Evolutionary conservation across 2,113 vertebrate species (phyloP).

Genomic region (Pyrgilauda ruficollis): DNA sequence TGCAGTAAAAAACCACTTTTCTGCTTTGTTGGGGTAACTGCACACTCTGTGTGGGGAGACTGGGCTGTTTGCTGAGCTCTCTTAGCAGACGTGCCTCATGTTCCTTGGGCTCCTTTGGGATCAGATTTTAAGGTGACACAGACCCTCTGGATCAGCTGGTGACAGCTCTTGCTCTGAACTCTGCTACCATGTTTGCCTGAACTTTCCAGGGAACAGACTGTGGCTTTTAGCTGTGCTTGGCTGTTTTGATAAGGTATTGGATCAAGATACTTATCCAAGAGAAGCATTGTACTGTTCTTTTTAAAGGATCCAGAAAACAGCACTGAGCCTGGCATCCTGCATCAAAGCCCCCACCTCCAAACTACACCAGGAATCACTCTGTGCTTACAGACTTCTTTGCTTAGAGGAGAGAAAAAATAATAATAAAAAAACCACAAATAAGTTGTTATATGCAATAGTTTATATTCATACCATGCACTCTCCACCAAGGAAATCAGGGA

Average conservation of each 20-base stretch:
- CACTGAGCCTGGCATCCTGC: background rate
- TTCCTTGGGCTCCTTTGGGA: background rate
- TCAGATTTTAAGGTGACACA: background rate
- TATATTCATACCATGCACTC: slow-evolving; percentile 85
- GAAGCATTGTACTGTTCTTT: background rate
- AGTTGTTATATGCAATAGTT: background rate
- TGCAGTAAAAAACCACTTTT: background rate
- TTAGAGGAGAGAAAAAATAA: background rate
- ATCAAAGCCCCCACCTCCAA: background rate
- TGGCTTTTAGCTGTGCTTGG: background rate
- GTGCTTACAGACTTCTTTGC: background rate
- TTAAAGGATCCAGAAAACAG: background rate
- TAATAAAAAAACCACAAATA: background rate
- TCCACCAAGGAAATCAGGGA: slow-evolving; percentile 93
- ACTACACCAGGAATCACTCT: background rate
- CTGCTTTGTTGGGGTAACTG: background rate
- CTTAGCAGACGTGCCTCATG: background rate
- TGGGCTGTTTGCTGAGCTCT: background rate
- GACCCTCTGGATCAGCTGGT: background rate
- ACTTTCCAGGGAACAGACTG: background rate
- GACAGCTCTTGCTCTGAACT: background rate
- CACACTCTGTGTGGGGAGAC: background rate
- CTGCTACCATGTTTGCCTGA: background rate
- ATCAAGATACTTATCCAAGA: background rate
- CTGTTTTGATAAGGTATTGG: background rate